Evolutionary conservation across 2,888 invertebrate genomes (phyloP), one percentile per base, ranked within the genome.

Genomic region (Lasioglossum oenotherae): DNA sequence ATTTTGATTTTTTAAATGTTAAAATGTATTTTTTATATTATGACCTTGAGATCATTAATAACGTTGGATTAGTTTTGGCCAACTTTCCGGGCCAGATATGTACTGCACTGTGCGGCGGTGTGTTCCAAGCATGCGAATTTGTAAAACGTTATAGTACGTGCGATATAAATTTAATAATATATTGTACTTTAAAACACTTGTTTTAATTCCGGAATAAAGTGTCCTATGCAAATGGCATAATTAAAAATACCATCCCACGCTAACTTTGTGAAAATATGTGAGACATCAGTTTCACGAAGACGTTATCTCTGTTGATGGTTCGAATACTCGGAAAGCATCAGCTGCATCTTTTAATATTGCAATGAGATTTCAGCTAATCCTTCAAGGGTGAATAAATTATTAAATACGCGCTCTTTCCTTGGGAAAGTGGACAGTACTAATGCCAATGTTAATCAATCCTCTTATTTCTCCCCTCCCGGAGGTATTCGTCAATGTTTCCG

Each of bases 401-500:
- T 6, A 31, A 64, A 6, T 6, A 27, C 16, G 5, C 60, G 60
- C 4, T 14, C 31, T 60, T 67, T 67, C 16, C 35, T 35, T 8
- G 23, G 67, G 31, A 67, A 67, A 67, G 35, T 35, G 10, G 35
- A 35, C 23, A 35, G 35, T 67, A 6, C 67, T 10, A 31, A 35
- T 35, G 67, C 67, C 35, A 31, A 53, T 19, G 23, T 74, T 64
- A 16, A 16, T 72, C 75, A 27, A 77, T 78, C 38, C 64, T 35
- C 19, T 35, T 64, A 67, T 76, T 38, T 41, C 53, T 4, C 64
- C 31, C 49, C 5, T 10, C 46, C 79, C 74, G 80, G 74, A 72
- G 84, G 88, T 89, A 88, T 89, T 89, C 86, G 80, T 83, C 89
- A 77, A 84, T 80, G 83, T 82, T 87, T 80, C 79, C 83, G 86